Base-by-base conservation (phyloP, 2,797 vertebrate genomes). In the Silurus aristotelis region DNA sequence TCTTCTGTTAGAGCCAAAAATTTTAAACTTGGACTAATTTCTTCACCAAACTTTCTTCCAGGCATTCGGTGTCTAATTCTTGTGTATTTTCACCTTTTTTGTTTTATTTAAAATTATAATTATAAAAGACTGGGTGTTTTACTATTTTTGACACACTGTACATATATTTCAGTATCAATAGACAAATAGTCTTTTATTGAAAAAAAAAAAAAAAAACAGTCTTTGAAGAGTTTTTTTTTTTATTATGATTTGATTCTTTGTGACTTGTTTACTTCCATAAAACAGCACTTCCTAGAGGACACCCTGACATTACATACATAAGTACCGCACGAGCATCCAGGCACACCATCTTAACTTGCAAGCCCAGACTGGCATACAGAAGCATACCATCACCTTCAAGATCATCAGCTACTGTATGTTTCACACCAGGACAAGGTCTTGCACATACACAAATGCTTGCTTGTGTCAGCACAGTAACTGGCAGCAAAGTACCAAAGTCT, bases 371-470 rank as follows among this genome's bases (percentile, higher is more conserved):
- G 0, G 66, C 66, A 38, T 6, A 0, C 27, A 43, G 7, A 9
- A 38, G 27, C 17, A 19, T 70, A 31, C 17, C 27, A 17, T 38
- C 66, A 78, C 46, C 27, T 72, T 76, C 83, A 82, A 20, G 68
- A 80, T 88, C 85, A 86, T 58, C 76, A 58, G 75, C 20, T 31
- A 31, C 27, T 67, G 14, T 55, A 67, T 46, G 27, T 60, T 14
- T 80, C 72, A 81, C 52, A 25, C 31, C 25, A 17, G 55, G 80
- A 78, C 56, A 5, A 72, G 20, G 78, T 55, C 13, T 55, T 9
- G 48, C 38, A 73, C 27, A 73, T 63, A 77, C 52, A 76, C 48
- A 79, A 66, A 64, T 2, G 38, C 43, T 22, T 72, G 22, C 68
- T 12, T 13, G 43, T 13, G 20, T 22, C 43, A 48, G 38, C 17